phyloP scores from a whole-genome alignment of 2,113 vertebrate genomes.

The Chamaea fasciata region DNA sequence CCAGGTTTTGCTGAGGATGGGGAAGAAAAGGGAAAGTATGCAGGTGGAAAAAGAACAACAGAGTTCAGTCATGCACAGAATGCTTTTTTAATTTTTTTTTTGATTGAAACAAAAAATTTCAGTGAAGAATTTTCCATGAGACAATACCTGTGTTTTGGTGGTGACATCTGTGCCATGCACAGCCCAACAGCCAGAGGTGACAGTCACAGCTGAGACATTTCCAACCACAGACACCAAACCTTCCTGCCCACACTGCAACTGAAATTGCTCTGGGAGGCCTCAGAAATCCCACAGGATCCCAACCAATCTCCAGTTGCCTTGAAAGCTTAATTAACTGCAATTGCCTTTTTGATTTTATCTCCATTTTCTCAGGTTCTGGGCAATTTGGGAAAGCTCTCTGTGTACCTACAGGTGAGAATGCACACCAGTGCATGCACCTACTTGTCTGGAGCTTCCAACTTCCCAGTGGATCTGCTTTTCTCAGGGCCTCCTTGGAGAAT shows the following conservation, averaged over 20 bases:
- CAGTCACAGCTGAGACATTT: background rate
- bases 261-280: background rate
- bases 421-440: background rate
- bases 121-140: background rate
- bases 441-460: background rate
- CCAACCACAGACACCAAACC: background rate
- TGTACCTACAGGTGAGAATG: background rate
- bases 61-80: background rate
- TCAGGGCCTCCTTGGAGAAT: background rate
- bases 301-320: slow-evolving; percentile 12
- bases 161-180: background rate
- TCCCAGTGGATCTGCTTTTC: slow-evolving; percentile 4
- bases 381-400: background rate
- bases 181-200: background rate
- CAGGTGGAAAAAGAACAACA: background rate
- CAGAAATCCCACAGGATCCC: slow-evolving; percentile 15
- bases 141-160: background rate
- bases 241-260: background rate
- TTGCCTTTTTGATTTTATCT: slow-evolving; percentile 50
- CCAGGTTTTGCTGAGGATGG: background rate
- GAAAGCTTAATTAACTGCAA: background rate
- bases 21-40: background rate
- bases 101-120: background rate
- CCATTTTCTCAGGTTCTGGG: slow-evolving; percentile 47
- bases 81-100: background rate